These are phyloP conservation scores for Hymenopus coronatus DNA, from an alignment of 2,888 invertebrate genomes.

Conservation along the genomic window DNA sequence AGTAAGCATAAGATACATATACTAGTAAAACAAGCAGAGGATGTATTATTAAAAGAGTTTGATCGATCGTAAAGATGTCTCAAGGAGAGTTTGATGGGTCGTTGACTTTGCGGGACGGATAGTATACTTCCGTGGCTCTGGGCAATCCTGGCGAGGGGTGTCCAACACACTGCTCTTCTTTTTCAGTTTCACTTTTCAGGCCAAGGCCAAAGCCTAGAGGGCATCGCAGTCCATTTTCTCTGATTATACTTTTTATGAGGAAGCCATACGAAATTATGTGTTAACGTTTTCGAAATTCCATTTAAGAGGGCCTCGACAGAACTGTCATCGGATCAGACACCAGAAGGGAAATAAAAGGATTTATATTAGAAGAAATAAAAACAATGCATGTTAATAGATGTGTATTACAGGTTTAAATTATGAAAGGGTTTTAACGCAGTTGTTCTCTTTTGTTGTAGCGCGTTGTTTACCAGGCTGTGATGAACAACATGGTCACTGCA, in stretches of 20 bases:
- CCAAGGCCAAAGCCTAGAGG: neutral
- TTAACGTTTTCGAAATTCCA: too few relatives aligned
- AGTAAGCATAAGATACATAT: neutral
- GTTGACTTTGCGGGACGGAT: neutral
- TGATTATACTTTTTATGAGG: neutral
- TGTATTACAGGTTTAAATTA: too few relatives aligned
- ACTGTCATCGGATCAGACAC: too few relatives aligned
- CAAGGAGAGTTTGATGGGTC: neutral
- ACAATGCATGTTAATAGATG: too few relatives aligned
- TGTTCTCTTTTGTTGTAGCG: conserved; percentile 66
- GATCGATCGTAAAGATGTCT: neutral
- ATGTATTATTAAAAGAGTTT: neutral
- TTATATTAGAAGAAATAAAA: too few relatives aligned
- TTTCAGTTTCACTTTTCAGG: conserved; percentile 2
- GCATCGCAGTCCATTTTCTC: neutral
- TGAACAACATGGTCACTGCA: conserved; percentile 86
- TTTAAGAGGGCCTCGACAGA: too few relatives aligned
- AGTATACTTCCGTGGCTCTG: neutral
- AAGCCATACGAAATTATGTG: neutral
- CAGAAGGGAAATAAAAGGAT: too few relatives aligned
- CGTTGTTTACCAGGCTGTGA: conserved; percentile 92
- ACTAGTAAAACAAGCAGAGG: neutral
- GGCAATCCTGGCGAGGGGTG: neutral
- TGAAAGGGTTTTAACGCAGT: neutral
- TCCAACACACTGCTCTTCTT: neutral